phyloP scores from a whole-genome alignment of 2,888 invertebrate genomes.

The Hirudinaria manillensis region DNA sequence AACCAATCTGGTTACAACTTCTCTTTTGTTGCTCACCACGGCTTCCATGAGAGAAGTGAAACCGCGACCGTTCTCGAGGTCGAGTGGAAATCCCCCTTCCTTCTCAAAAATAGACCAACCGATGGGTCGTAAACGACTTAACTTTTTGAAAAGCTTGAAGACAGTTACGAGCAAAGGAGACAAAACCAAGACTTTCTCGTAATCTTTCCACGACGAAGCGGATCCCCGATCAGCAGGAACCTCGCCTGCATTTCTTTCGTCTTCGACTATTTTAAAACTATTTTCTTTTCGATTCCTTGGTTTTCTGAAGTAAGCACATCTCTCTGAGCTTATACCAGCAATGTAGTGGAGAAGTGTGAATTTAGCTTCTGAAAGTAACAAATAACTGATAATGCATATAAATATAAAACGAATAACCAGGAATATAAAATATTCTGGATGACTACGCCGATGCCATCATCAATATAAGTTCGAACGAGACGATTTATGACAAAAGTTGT shows the following conservation, averaged over 20 bases:
- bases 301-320: slow-evolving; percentile 19
- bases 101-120: background rate
- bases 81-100: background rate
- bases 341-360: slow-evolving; percentile 47
- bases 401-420: background rate
- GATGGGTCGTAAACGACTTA: background rate
- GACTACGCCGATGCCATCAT: slow-evolving; percentile 6
- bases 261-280: background rate
- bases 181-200: background rate
- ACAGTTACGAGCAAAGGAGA: no score
- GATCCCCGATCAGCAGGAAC: background rate
- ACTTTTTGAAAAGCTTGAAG: background rate
- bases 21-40: slow-evolving; percentile 1
- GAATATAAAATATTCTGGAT: background rate
- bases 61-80: background rate
- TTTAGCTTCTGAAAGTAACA: slow-evolving; percentile 42
- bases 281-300: background rate
- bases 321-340: slow-evolving; percentile 40
- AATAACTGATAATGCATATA: slow-evolving; percentile 23
- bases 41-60: slow-evolving; percentile 24
- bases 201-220: background rate
- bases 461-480: background rate
- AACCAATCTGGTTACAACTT: background rate
- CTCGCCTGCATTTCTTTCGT: background rate
- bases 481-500: background rate